Evolutionary conservation across 2,113 vertebrate genomes (phyloP).

Genomic region (Okapia johnstoni): DNA sequence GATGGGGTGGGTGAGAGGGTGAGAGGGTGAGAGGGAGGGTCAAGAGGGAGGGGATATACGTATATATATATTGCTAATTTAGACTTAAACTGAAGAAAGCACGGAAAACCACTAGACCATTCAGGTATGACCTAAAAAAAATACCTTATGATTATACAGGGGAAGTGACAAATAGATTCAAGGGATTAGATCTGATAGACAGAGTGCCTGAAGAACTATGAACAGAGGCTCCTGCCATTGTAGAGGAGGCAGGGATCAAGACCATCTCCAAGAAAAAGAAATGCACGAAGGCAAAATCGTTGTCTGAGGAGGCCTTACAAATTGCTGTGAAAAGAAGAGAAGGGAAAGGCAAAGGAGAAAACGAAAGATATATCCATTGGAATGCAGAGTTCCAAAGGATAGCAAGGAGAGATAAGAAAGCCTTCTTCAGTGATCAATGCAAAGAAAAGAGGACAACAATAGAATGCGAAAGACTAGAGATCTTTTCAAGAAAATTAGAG

Average conservation of each 20-base stretch:
- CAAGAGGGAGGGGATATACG: fast-evolving
- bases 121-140: background rate
- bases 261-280: background rate
- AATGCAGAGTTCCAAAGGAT: background rate
- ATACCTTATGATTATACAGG: background rate
- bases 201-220: background rate
- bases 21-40: background rate
- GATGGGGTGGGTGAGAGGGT: background rate
- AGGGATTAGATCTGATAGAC: background rate
- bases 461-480: background rate
- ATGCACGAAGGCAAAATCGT: background rate
- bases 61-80: background rate
- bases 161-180: background rate
- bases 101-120: background rate
- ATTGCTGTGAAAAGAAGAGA: background rate
- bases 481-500: background rate
- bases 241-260: background rate
- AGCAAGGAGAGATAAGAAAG: background rate
- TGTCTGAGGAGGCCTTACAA: background rate
- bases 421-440: background rate
- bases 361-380: background rate
- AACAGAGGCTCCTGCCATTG: background rate
- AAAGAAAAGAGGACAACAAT: background rate
- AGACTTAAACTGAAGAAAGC: background rate
- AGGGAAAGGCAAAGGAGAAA: background rate